Evolutionary conservation across 2,888 invertebrate species (phyloP).

Genomic region (Tachina grossa): DNA sequence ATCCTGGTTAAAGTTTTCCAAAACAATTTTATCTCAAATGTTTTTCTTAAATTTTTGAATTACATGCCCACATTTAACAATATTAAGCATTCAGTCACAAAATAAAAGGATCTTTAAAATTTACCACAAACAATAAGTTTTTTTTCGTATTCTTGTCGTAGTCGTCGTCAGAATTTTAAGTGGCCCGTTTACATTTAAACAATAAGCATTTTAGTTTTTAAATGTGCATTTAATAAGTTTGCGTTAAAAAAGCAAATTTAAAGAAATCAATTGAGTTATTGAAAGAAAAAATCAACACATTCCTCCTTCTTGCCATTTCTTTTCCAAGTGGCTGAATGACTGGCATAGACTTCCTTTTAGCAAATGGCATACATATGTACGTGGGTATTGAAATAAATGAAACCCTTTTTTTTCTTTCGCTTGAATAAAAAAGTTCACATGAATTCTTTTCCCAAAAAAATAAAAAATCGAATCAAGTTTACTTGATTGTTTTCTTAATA

Average conservation of each 20-base stretch:
- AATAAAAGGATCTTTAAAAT: constrained; percentile 8
- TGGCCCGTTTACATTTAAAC: constrained; percentile 80
- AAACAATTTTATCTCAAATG: too few relatives aligned
- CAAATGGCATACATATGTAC: constrained; percentile 57
- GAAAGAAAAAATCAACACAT: constrained; percentile 35
- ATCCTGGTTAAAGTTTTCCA: too few relatives aligned
- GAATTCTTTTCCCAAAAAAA: constrained; percentile 37
- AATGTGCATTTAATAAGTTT: constrained; percentile 58
- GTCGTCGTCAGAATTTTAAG: constrained; percentile 72
- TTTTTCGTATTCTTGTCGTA: constrained; percentile 9
- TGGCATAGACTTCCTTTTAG: constrained; percentile 59
- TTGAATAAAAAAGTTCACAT: constrained; percentile 55
- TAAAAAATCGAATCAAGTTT: constrained; percentile 43
- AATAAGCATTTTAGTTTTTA: constrained; percentile 34
- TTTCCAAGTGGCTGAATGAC: constrained; percentile 62
- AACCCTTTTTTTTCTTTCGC: constrained; percentile 29
- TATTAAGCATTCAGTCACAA: background rate
- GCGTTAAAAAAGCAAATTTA: constrained; percentile 26
- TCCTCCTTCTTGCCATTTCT: constrained; percentile 52
- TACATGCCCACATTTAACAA: background rate
- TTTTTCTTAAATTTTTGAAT: too few relatives aligned
- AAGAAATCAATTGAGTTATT: constrained; percentile 37
- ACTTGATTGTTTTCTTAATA: constrained; percentile 67
- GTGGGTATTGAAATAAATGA: constrained; percentile 45
- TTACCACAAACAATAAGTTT: constrained; percentile 30